phyloP scores from a whole-genome alignment of 30 jellyfish, hydroid and myxozoan genomes.

The Nemopilema nomurai region DNA sequence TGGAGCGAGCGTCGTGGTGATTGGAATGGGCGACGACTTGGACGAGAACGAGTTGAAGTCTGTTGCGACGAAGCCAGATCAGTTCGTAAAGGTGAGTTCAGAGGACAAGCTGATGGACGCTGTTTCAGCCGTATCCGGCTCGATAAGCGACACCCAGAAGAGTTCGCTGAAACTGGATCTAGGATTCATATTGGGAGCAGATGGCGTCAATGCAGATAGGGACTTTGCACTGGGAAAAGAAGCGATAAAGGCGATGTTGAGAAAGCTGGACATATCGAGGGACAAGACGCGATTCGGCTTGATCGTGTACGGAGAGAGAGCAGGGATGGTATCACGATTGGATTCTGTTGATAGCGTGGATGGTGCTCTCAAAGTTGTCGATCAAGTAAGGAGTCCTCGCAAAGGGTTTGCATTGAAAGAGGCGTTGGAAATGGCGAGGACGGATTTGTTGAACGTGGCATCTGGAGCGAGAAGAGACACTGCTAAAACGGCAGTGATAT shows the following conservation, averaged over 20 bases:
- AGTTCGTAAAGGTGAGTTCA: not conserved
- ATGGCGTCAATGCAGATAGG: constrained; percentile 46
- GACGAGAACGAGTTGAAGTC: constrained; percentile 11
- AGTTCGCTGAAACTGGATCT: constrained; percentile 36
- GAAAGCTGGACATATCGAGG: constrained; percentile 6
- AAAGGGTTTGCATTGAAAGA: constrained; percentile 17
- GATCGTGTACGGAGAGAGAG: constrained; percentile 30
- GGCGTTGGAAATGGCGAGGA: constrained; percentile 20
- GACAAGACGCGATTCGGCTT: constrained; percentile 38
- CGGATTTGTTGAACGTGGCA: not conserved
- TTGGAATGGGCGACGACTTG: constrained; percentile 42
- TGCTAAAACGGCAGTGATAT: constrained; percentile 12
- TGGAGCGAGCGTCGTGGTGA: constrained; percentile 31
- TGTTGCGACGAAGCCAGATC: constrained; percentile 9
- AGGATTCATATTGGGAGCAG: constrained; percentile 59
- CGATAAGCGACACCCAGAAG: constrained; percentile 3
- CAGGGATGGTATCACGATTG: constrained; percentile 18
- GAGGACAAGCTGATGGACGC: constrained; percentile 16
- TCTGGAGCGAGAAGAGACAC: constrained; percentile 42
- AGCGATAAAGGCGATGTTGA: constrained; percentile 23
- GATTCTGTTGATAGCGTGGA: not conserved
- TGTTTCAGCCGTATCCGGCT: not conserved
- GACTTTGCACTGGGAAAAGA: constrained; percentile 43
- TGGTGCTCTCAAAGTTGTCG: not conserved
- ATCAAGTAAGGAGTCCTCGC: not conserved